A percentile compares a stretch with the other conserved stretches of the same genome.
Conservation (phyloP, 2,113 vertebrate species). For the Triplophysa tibetana region DNA sequence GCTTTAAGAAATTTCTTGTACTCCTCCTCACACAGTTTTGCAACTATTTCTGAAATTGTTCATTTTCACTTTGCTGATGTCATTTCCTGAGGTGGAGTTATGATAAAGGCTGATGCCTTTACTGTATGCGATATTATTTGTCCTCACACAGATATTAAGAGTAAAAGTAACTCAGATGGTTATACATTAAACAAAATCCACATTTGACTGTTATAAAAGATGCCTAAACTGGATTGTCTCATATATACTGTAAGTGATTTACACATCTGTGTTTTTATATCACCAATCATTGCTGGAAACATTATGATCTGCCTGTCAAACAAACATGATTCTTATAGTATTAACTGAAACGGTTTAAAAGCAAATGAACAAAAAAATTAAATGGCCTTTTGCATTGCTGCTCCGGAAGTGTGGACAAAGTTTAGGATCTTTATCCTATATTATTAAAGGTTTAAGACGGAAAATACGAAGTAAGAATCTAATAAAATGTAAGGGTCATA, state of each 20-base stretch:
- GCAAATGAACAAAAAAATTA: neutral
- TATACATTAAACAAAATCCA: no score
- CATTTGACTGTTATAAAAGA: neutral
- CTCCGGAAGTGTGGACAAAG: neutral
- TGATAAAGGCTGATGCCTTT: neutral
- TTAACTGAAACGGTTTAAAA: neutral
- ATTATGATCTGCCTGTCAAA: no score
- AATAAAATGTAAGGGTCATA: neutral
- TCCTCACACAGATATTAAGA: no score
- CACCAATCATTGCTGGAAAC: neutral
- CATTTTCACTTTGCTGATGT: no score
- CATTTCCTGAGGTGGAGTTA: no score
- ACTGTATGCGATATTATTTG: no score
- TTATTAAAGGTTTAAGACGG: neutral
- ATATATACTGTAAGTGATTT: neutral
- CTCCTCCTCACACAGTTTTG: no score
- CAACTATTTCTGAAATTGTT: no score
- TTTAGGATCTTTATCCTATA: no score
- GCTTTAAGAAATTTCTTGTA: no score
- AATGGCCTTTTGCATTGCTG: neutral
- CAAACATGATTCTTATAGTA: no score
- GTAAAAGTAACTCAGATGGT: no score
- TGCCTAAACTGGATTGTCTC: neutral
- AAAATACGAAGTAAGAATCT: neutral
- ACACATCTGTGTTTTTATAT: neutral